These are phyloP conservation scores for Drosophila atripex DNA, from an alignment of 2,888 invertebrate genomes.

Conservation along the genomic window DNA sequence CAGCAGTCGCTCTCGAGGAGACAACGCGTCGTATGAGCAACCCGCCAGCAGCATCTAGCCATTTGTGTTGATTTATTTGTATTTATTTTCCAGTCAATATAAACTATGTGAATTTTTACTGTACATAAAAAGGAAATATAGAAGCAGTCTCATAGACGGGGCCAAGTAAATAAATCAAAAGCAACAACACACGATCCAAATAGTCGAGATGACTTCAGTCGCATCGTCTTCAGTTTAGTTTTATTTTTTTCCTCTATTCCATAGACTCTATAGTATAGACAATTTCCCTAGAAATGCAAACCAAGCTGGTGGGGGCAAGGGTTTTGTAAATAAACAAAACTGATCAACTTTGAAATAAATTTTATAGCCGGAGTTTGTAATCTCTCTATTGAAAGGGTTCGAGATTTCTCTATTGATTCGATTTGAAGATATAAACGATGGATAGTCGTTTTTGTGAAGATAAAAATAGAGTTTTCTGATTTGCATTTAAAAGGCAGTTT, in stretches of 20 bases:
- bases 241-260: conserved; percentile 12
- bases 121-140: conserved; percentile 68
- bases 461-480: conserved; percentile 4
- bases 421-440: conserved; percentile 14
- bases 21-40: conserved; percentile 71
- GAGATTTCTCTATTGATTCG: conserved; percentile 40
- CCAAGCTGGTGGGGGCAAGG: conserved; percentile 26
- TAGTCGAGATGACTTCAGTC: conserved; percentile 37
- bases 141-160: conserved; percentile 28
- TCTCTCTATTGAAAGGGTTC: conserved; percentile 27
- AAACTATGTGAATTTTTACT: conserved; percentile 81
- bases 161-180: conserved; percentile 74
- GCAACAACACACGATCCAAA: conserved; percentile 48
- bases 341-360: conserved; percentile 34
- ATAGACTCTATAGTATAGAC: not conserved
- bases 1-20: conserved; percentile 55
- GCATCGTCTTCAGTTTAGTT: conserved; percentile 17
- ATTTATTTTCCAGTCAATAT: conserved; percentile 84
- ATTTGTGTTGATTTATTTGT: conserved; percentile 78
- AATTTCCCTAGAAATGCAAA: conserved; percentile 36
- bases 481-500: not conserved
- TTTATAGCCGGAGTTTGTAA: conserved; percentile 27
- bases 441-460: conserved; percentile 11
- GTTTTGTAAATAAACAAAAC: conserved; percentile 48
- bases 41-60: conserved; percentile 20